phyloP scores from a whole-genome alignment of 2,888 invertebrate species.

The Pseudoips prasinana region DNA sequence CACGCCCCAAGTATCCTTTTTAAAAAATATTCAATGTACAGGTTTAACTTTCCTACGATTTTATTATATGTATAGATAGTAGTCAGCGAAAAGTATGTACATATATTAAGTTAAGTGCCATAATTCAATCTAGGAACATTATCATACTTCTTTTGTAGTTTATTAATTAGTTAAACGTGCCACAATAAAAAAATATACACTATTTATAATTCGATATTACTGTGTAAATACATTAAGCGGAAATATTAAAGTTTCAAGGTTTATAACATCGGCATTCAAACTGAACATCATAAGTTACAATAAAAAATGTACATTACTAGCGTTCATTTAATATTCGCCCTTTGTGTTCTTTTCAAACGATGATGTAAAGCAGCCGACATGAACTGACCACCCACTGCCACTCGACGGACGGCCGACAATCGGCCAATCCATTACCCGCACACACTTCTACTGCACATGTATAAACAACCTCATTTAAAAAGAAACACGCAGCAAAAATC shows the following conservation, averaged over 20 bases:
- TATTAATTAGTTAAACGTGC: too few relatives aligned
- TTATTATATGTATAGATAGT: too few relatives aligned
- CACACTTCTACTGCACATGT: conserved; percentile 38
- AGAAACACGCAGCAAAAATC: conserved; percentile 4
- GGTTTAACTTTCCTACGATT: too few relatives aligned
- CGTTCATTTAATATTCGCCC: conserved; percentile 47
- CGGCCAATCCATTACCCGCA: conserved; percentile 63
- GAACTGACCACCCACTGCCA: conserved; percentile 62
- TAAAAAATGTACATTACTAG: conserved; percentile 35
- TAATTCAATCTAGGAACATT: too few relatives aligned
- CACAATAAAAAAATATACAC: too few relatives aligned
- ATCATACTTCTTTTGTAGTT: too few relatives aligned
- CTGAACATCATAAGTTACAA: conserved; percentile 26
- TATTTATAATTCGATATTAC: too few relatives aligned
- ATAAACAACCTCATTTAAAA: conserved; percentile 28
- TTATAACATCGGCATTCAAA: conserved; percentile 18
- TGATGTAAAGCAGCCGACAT: conserved; percentile 56
- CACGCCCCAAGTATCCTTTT: too few relatives aligned
- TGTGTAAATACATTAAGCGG: too few relatives aligned
- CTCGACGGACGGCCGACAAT: conserved; percentile 53
- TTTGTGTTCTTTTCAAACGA: conserved; percentile 51
- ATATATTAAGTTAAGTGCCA: too few relatives aligned
- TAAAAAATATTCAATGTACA: too few relatives aligned
- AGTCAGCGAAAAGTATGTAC: too few relatives aligned
- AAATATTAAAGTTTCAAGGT: neutral